Conservation (phyloP, 2,113 vertebrate genomes). For the Phalacrocorax carbo region DNA sequence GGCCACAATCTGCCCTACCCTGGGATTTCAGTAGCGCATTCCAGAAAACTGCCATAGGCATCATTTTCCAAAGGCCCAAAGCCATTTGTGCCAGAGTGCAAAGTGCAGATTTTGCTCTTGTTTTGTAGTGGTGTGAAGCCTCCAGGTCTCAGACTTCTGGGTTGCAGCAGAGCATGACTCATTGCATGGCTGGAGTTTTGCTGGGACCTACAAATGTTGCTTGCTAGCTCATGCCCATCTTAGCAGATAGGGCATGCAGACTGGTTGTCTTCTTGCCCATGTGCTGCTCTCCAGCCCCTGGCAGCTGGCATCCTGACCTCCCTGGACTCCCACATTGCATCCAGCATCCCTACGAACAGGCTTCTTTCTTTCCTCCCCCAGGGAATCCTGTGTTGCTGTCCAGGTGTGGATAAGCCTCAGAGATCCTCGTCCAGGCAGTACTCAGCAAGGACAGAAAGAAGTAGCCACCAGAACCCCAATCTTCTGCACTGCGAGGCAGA, state of each 20-base stretch:
- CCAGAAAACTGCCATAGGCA: background rate
- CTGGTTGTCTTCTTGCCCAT: fast-evolving
- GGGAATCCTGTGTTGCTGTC: background rate
- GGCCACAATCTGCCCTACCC: background rate
- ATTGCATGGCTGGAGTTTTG: background rate
- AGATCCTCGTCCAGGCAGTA: background rate
- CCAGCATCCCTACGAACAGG: background rate
- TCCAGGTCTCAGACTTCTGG: background rate
- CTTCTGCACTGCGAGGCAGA: background rate
- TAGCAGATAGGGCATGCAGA: background rate
- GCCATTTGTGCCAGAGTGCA: background rate
- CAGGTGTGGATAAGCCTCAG: fast-evolving
- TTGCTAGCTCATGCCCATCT: background rate
- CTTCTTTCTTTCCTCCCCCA: background rate
- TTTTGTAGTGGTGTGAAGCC: background rate
- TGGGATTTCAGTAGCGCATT: background rate
- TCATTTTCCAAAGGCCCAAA: background rate
- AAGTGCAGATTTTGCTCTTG: background rate
- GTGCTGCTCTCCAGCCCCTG: background rate
- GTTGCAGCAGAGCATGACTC: background rate
- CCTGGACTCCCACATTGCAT: background rate
- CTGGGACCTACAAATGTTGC: background rate
- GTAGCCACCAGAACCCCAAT: background rate
- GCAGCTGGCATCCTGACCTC: background rate
- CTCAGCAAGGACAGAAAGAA: background rate